Conservation (phyloP, 2,888 invertebrate genomes). For the Tolmerus cingulatus region DNA sequence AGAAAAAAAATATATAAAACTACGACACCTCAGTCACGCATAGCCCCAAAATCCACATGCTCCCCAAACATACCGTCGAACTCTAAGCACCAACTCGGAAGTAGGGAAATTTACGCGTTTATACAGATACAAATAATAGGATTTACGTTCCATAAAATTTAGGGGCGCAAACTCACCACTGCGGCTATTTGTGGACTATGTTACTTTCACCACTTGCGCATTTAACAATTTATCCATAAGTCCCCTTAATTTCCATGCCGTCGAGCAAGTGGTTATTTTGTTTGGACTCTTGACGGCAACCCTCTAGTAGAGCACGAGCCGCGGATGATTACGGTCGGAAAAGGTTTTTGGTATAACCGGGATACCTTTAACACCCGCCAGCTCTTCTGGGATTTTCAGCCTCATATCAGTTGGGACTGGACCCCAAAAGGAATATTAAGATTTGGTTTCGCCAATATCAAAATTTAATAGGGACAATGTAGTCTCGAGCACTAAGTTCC, state of each 20-base stretch:
- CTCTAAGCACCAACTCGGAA: background rate
- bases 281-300: slow-evolving; percentile 3
- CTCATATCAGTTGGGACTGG: slow-evolving; percentile 10
- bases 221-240: background rate
- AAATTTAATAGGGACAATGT: slow-evolving; percentile 25
- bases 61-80: background rate
- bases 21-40: background rate
- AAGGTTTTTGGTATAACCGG: background rate
- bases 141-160: slow-evolving; percentile 17
- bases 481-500: background rate
- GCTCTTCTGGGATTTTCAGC: background rate
- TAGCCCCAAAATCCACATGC: slow-evolving; percentile 7
- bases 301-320: slow-evolving; percentile 63
- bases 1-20: background rate
- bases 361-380: background rate
- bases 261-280: slow-evolving; percentile 38
- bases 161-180: slow-evolving; percentile 45
- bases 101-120: background rate
- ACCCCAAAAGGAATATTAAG: background rate
- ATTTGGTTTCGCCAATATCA: background rate
- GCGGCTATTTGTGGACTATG: slow-evolving; percentile 20
- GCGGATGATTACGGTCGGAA: slow-evolving; percentile 62
- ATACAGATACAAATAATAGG: background rate
- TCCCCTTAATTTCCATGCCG: slow-evolving; percentile 32
- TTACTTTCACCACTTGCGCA: slow-evolving; percentile 10